A percentile compares a stretch with the other conserved stretches of the same genome.
Conservation (phyloP, 2,888 invertebrate species). For the Biston stratarius region DNA sequence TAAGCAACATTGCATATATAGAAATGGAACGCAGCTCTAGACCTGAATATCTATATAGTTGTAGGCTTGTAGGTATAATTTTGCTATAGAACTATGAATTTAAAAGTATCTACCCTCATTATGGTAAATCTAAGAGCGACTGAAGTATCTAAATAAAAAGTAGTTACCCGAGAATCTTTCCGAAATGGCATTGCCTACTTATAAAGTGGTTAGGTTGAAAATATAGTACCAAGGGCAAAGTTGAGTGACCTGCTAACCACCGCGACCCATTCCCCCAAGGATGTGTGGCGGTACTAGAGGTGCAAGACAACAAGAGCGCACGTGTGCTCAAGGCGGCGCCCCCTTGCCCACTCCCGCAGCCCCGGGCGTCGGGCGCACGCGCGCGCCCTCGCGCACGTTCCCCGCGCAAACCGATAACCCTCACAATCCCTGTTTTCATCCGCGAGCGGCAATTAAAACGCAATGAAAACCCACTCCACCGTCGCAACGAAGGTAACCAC, state of each 20-base stretch:
- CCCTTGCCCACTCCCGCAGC: conserved; percentile 47
- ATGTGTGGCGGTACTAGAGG: conserved; percentile 20
- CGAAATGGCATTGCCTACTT: background rate
- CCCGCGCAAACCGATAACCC: conserved; percentile 69
- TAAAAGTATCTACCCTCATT: too few relatives aligned
- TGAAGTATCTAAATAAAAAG: background rate
- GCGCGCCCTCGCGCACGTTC: conserved; percentile 63
- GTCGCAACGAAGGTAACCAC: conserved; percentile 69
- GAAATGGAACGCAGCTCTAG: too few relatives aligned
- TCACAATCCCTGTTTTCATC: conserved; percentile 69
- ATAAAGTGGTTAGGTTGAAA: background rate
- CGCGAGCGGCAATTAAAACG: conserved; percentile 71
- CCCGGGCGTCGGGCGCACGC: conserved; percentile 50
- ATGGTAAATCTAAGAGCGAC: background rate
- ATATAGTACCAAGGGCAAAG: conserved; percentile 44
- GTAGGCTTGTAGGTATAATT: too few relatives aligned
- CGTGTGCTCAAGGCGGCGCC: conserved; percentile 43
- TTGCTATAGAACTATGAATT: too few relatives aligned
- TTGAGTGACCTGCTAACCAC: conserved; percentile 28
- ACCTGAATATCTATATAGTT: too few relatives aligned
- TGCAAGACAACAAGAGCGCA: conserved; percentile 22
- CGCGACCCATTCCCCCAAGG: conserved; percentile 29
- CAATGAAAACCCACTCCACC: conserved; percentile 66
- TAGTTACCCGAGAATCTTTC: background rate
- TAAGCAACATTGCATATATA: too few relatives aligned